phyloP scores from a whole-genome alignment of 2,113 vertebrate species.

The Nothobranchius furzeri region DNA sequence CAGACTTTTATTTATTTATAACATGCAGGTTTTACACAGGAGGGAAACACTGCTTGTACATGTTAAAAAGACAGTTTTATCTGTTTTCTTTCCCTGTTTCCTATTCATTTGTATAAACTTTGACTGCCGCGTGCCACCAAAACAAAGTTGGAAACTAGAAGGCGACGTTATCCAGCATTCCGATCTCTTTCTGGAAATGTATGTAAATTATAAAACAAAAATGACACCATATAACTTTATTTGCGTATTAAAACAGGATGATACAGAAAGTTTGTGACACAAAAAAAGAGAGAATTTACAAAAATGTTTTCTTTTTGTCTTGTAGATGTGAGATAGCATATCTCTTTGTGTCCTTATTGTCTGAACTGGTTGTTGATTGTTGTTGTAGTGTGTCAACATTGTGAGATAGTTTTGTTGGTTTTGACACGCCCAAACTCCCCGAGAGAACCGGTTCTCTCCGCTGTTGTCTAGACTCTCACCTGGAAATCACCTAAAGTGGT shows the following conservation, averaged over 20 bases:
- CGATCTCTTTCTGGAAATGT: not conserved
- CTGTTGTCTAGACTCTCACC: conserved; percentile 26
- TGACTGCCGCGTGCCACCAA: not conserved
- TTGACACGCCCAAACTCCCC: conserved; percentile 47
- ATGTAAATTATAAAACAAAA: too few species aligned
- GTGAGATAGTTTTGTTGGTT: conserved; percentile 27
- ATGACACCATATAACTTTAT: too few species aligned
- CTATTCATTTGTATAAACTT: not conserved
- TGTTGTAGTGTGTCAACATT: conserved; percentile 27
- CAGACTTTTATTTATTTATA: too few species aligned
- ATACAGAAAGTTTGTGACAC: too few species aligned
- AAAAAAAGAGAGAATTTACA: too few species aligned
- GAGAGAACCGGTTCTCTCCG: conserved; percentile 54
- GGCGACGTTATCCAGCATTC: not conserved
- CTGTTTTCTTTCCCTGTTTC: conserved; percentile 6
- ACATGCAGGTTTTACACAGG: too few species aligned
- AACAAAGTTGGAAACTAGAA: not conserved
- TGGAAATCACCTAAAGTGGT: conserved; percentile 10
- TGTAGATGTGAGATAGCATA: too few species aligned
- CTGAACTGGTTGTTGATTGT: not conserved
- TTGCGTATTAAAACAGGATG: too few species aligned
- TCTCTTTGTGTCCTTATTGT: too few species aligned
- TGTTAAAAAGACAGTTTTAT: too few species aligned
- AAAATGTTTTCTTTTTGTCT: too few species aligned
- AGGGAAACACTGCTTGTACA: too few species aligned